Conservation (phyloP, 1,140 invertebrate genomes). For the Carposina sasakii region DNA sequence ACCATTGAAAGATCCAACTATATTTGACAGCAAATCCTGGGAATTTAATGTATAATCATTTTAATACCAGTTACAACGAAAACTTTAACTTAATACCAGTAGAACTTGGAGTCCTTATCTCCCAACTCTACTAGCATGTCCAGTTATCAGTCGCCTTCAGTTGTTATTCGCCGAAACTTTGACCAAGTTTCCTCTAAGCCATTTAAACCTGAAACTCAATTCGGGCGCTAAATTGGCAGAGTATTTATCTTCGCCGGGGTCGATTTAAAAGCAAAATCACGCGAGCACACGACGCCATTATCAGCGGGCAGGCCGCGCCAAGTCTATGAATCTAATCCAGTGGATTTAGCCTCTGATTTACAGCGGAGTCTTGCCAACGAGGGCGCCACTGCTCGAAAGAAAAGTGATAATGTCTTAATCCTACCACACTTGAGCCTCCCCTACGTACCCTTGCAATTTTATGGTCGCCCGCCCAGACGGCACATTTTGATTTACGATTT, state of each 20-base stretch:
- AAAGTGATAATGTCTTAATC: conserved; percentile 75
- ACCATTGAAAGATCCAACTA: too few species aligned
- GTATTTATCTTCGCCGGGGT: conserved; percentile 64
- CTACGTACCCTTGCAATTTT: conserved; percentile 44
- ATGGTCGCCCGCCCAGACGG: conserved; percentile 67
- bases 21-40: too few species aligned
- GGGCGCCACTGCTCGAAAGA: conserved; percentile 66
- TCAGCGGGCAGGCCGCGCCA: conserved; percentile 63
- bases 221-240: conserved; percentile 54
- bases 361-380: conserved; percentile 54
- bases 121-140: too few species aligned
- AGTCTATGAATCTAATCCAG: conserved; percentile 72
- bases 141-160: conserved; percentile 49
- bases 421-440: conserved; percentile 60
- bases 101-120: too few species aligned
- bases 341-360: conserved; percentile 72
- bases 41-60: too few species aligned
- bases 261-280: conserved; percentile 71
- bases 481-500: conserved; percentile 71
- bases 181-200: conserved; percentile 42
- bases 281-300: conserved; percentile 66
- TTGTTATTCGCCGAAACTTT: conserved; percentile 48
- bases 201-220: conserved; percentile 55
- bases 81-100: too few species aligned
- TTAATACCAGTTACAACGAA: too few species aligned